phyloP scores from a whole-genome alignment of 2,888 invertebrate species.

The Cerastis rubricosa region DNA sequence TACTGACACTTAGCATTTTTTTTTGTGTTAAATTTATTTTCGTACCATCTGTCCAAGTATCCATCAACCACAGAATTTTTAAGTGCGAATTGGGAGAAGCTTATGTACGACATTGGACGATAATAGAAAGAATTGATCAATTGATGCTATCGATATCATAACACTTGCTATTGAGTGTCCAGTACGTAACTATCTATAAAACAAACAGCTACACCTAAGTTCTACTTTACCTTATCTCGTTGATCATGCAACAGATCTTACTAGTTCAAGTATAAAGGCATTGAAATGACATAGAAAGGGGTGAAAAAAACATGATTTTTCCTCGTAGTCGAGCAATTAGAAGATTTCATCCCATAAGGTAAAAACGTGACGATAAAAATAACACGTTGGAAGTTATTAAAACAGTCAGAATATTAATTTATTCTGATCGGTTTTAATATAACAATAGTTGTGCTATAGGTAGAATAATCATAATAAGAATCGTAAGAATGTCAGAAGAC shows the following conservation, averaged over 20 bases:
- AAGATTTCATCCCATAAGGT: not conserved
- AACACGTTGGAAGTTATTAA: not conserved
- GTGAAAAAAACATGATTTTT: not conserved
- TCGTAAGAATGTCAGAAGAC: not conserved
- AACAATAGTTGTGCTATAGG: not conserved
- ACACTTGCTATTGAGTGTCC: not conserved
- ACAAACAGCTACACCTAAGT: constrained; percentile 4
- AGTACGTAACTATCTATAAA: not conserved
- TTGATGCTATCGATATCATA: constrained; percentile 3
- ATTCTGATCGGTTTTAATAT: not conserved
- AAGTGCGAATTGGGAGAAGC: not conserved
- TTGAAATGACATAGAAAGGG: not conserved
- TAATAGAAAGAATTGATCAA: not conserved
- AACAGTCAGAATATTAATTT: not conserved
- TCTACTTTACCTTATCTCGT: constrained; percentile 11
- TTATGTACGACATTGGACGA: not conserved
- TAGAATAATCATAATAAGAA: not conserved
- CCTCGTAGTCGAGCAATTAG: not conserved
- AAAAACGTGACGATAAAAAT: constrained; percentile 12
- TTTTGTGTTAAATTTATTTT: not conserved
- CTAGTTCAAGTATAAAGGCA: constrained; percentile 19
- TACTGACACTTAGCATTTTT: too few species aligned
- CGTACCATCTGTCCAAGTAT: not conserved
- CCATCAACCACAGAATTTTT: not conserved
- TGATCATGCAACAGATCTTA: constrained; percentile 14